A percentile compares a stretch with the other conserved stretches of the same genome.
Conservation (phyloP, 2,113 vertebrate genomes). For the Forbesichthys agassizii region DNA sequence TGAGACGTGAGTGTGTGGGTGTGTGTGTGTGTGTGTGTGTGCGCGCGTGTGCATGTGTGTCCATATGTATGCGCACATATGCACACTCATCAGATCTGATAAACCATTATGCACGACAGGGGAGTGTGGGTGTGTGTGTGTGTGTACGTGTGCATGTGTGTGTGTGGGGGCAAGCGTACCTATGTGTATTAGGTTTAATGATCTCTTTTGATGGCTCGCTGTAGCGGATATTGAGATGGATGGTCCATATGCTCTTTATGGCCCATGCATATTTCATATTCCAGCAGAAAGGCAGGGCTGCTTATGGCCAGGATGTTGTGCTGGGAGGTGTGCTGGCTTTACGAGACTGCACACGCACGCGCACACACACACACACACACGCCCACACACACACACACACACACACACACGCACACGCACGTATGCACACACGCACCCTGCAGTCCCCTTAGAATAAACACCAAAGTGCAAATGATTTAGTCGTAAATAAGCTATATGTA, state of each 20-base stretch:
- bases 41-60: background rate
- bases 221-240: conserved; percentile 74
- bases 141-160: conserved; percentile 30
- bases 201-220: conserved; percentile 68
- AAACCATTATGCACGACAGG: conserved; percentile 64
- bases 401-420: conserved; percentile 43
- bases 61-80: conserved; percentile 40
- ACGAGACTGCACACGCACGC: conserved; percentile 32
- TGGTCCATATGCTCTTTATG: conserved; percentile 78
- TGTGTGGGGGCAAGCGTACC: conserved; percentile 9
- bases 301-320: conserved; percentile 66
- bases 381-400: conserved; percentile 46
- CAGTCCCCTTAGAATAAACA: conserved; percentile 60
- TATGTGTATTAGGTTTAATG: conserved; percentile 67
- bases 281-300: conserved; percentile 53
- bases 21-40: background rate
- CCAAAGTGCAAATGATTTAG: conserved; percentile 15
- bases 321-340: conserved; percentile 69
- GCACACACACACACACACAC: conserved; percentile 43
- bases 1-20: background rate
- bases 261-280: conserved; percentile 77
- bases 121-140: conserved; percentile 62
- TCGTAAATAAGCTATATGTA: conserved; percentile 47
- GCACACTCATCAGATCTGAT: conserved; percentile 68
- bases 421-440: conserved; percentile 46